Evolutionary conservation across 2,113 vertebrate genomes (phyloP).

Genomic region (Brachyhypopomus occidentalis): DNA sequence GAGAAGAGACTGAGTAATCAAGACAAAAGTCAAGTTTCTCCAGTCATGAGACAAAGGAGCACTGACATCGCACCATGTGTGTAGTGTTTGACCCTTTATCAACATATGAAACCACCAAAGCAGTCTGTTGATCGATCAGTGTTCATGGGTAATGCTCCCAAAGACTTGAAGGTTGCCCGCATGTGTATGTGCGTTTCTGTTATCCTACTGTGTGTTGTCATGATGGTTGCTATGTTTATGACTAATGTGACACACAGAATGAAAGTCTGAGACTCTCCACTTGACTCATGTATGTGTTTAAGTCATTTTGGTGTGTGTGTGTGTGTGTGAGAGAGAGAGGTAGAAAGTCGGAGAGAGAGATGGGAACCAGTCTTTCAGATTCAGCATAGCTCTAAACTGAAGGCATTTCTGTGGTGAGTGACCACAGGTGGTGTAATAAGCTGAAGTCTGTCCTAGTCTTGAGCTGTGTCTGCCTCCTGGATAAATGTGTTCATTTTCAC

Average conservation of each 20-base stretch:
- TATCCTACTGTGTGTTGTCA: conserved; percentile 15
- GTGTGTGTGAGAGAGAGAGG: neutral
- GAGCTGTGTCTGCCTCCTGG: too few relatives aligned
- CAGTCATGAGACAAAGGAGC: too few relatives aligned
- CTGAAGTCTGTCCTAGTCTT: neutral
- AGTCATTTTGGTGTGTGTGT: neutral
- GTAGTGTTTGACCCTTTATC: neutral
- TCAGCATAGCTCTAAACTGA: neutral
- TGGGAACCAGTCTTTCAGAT: neutral
- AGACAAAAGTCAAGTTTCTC: neutral
- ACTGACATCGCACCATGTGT: neutral
- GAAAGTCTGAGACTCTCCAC: neutral
- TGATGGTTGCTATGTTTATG: conserved; percentile 38
- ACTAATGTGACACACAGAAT: conserved; percentile 41
- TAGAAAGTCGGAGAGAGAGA: neutral
- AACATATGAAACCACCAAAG: neutral
- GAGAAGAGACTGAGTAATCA: neutral
- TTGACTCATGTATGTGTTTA: too few relatives aligned
- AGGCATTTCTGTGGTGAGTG: too few relatives aligned
- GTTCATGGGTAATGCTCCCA: neutral
- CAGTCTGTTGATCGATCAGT: neutral
- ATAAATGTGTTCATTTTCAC: too few relatives aligned
- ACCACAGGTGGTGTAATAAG: neutral
- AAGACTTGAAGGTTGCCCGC: neutral
- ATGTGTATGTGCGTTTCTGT: conserved; percentile 23